Evolutionary conservation across 2,113 vertebrate species (phyloP), one percentile per base, ranked within the genome.

Genomic region (Oenanthe melanoleuca): DNA sequence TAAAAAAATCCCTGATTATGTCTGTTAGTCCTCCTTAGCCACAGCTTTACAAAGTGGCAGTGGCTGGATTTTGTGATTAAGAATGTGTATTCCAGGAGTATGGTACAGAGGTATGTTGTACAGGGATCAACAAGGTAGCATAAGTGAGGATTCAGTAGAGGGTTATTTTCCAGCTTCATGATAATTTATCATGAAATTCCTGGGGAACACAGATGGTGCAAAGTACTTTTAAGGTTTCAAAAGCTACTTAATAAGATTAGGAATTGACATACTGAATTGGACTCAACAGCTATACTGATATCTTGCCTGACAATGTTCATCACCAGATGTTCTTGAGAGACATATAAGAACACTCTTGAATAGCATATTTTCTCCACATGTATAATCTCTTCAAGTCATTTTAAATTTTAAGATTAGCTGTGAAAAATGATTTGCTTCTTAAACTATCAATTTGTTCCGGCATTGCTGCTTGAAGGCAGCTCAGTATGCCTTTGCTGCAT

Each of bases 221-320:
- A 84, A 93, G 81, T 74, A 89, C 86, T 81, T 91, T 8, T 26
- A 69, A 92, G 84, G 61, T 60, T 93, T 96, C 86, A 79, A 93
- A 87, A 94, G 86, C 73, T 61, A 75, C 70, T 88, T 95, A 95
- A 92, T 95, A 92, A 96, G 94, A 91, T 96, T 91, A 93, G 37
- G 38, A 89, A 52, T 38, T 89, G 89, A 89, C 86, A 86, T 66
- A 52, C 69, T 95, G 77, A 84, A 89, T 94, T 84, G 85, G 56
- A 77, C 88, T 95, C 25, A 61, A 40, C 61, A 79, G 40, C 86
- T 89, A 24, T 40, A 31, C 69, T 69, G 89, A 28, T 95, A 88
- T 12, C 69, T 92, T 87, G 91, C 37, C 86, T 91, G 86, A 69
- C 91, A 91, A 0, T 11, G 31, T 91, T 95, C 73, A 57, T 93